These are phyloP conservation scores for Thryonomys swinderianus DNA, from an alignment of 2,113 vertebrate genomes.

Conservation along the genomic window DNA sequence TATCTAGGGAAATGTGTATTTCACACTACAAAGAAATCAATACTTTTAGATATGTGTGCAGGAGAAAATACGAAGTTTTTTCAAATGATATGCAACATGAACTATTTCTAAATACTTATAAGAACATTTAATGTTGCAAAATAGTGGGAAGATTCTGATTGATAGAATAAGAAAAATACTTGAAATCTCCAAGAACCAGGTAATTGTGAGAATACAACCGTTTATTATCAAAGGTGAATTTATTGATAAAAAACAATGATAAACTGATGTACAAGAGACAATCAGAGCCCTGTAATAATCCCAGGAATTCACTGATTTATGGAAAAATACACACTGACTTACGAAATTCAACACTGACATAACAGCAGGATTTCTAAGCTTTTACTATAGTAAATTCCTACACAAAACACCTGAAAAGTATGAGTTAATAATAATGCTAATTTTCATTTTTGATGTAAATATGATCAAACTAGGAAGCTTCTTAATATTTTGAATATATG, in stretches of 20 bases:
- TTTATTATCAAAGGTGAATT: conserved; percentile 13
- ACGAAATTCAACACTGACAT: background rate
- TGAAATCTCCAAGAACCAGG: background rate
- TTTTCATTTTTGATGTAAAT: background rate
- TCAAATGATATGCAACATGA: background rate
- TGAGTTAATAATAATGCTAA: background rate
- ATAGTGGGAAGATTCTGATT: background rate
- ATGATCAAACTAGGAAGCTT: background rate
- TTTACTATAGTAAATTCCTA: background rate
- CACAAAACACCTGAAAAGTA: background rate
- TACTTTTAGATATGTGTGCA: background rate
- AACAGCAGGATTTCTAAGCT: background rate
- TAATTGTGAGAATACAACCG: background rate
- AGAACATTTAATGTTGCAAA: conserved; percentile 5
- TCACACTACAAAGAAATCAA: conserved; percentile 40
- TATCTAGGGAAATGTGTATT: background rate
- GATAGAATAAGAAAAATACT: background rate
- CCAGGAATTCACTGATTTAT: background rate
- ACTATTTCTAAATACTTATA: background rate
- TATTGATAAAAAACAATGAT: background rate
- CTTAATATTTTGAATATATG: background rate
- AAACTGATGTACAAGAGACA: background rate
- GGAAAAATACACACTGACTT: background rate
- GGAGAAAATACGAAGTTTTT: conserved; percentile 15
- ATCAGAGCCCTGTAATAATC: background rate